phyloP scores from a whole-genome alignment of 1,140 invertebrate genomes.

The Lepidotrigona ventralis region DNA sequence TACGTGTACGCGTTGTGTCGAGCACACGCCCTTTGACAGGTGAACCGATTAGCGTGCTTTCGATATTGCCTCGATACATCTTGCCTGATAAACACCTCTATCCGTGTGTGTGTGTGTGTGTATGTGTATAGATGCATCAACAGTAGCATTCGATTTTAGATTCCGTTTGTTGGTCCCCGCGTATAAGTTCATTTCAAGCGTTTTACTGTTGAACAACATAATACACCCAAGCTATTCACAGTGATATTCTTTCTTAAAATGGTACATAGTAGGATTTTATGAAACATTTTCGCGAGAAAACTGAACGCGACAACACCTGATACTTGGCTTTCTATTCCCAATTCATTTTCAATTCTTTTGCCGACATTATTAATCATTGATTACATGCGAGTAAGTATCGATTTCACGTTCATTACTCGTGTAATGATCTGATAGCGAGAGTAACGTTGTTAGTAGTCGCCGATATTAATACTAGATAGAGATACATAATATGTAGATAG shows the following conservation, averaged over 20 bases:
- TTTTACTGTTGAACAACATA: slow-evolving; percentile 6
- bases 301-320: not conserved
- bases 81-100: slow-evolving; percentile 6
- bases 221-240: not conserved
- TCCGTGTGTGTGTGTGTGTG: too few species aligned
- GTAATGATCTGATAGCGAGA: not conserved
- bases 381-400: too few species aligned
- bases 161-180: not conserved
- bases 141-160: slow-evolving; percentile 23
- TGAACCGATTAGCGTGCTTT: slow-evolving; percentile 38
- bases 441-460: slow-evolving; percentile 18
- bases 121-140: not conserved
- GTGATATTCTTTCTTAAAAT: not conserved
- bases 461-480: slow-evolving; percentile 22
- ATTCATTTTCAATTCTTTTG: not conserved
- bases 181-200: not conserved
- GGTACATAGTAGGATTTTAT: not conserved
- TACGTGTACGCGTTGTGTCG: slow-evolving; percentile 9
- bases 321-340: not conserved
- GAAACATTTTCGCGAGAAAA: not conserved
- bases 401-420: not conserved
- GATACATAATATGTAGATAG: not conserved
- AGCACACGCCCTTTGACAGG: slow-evolving; percentile 51
- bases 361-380: not conserved
- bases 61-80: slow-evolving; percentile 4